Evolutionary conservation across 2,113 vertebrate genomes (phyloP), one percentile per base, ranked within the genome.

Genomic region (Pterophyllum scalare): DNA sequence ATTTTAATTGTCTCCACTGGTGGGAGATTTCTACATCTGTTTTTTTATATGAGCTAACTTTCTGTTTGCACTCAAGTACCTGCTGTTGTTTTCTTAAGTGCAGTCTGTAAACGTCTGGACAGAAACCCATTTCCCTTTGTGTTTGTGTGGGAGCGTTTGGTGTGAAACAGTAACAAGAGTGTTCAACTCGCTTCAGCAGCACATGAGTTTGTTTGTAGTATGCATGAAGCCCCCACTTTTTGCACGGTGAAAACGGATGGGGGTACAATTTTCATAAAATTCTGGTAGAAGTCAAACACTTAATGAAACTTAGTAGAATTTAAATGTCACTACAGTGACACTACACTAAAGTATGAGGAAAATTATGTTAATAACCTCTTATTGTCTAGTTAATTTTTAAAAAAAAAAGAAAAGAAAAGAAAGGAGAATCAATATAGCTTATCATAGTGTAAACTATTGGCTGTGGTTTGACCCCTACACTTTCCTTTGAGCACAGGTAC

Each of bases 271-370:
- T 72, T 72, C 67, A 38, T 38, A 38, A 38, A 72, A 72, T 72
- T 54, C 17, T 54, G 46, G 17, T 54, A 54, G 67, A 72, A 54
- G 46, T 54, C 67, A 72, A 54, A 54, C 11, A 72, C 6, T 72
- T 72, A 52, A 72, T 72, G 65, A 46, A 52, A 26, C 26, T 31
- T 72, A 72, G 6, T 20, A n/a, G 46, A 26, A 72, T 26, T 54
- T n/a, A 72, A 72, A 72, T 72, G 67, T 72, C 26, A 72, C 46
- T n/a, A 72, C 26, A 33, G 67, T 28, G 46, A 54, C n/a, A n/a
- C n/a, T n/a, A n/a, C n/a, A 52, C 67, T 54, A 26, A 14, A 72
- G 67, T 72, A 49, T 54, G 26, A 52, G 46, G 0, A 72, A 72
- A 72, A 72, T 31, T 52, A 72, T 52, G 65, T 20, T 72, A n/a